Evolutionary conservation across 2,888 invertebrate species (phyloP).

Genomic region (Perizoma flavofasciatum): DNA sequence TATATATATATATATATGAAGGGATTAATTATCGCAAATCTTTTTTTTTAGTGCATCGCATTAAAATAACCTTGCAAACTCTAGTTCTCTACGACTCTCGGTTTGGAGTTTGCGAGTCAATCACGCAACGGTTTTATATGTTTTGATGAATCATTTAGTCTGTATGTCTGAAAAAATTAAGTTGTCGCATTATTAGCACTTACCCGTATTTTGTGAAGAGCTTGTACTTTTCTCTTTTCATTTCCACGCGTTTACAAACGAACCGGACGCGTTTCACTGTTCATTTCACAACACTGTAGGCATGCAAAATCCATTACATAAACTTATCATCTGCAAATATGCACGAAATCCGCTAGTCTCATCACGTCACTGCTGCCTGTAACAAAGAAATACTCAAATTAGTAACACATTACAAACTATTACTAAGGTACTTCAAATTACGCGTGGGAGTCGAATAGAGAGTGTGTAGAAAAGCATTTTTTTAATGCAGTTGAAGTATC

Average conservation of each 20-base stretch:
- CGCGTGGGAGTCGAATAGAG: slow-evolving; percentile 36
- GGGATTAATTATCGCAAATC: too few relatives aligned
- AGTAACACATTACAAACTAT: slow-evolving; percentile 38
- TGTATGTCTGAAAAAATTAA: neutral
- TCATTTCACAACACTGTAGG: slow-evolving; percentile 60
- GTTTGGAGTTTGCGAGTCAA: too few relatives aligned
- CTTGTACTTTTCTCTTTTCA: slow-evolving; percentile 83
- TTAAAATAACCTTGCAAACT: too few relatives aligned
- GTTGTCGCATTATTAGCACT: slow-evolving; percentile 40
- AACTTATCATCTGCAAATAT: slow-evolving; percentile 51
- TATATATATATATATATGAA: too few relatives aligned
- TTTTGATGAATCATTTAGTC: neutral
- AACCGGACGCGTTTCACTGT: slow-evolving; percentile 59
- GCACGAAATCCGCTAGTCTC: slow-evolving; percentile 45
- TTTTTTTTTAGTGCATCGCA: too few relatives aligned
- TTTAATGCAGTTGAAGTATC: too few relatives aligned
- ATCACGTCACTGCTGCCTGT: slow-evolving; percentile 51
- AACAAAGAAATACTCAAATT: slow-evolving; percentile 52
- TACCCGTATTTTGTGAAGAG: slow-evolving; percentile 64
- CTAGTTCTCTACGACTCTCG: too few relatives aligned
- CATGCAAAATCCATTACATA: slow-evolving; percentile 53
- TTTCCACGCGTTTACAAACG: slow-evolving; percentile 67
- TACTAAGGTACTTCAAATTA: slow-evolving; percentile 17
- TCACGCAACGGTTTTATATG: too few relatives aligned
- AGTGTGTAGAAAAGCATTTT: slow-evolving; percentile 26